Evolutionary conservation across 2,797 vertebrate genomes (phyloP), one percentile per base, ranked within the genome.

Genomic region (Coilia nasus): DNA sequence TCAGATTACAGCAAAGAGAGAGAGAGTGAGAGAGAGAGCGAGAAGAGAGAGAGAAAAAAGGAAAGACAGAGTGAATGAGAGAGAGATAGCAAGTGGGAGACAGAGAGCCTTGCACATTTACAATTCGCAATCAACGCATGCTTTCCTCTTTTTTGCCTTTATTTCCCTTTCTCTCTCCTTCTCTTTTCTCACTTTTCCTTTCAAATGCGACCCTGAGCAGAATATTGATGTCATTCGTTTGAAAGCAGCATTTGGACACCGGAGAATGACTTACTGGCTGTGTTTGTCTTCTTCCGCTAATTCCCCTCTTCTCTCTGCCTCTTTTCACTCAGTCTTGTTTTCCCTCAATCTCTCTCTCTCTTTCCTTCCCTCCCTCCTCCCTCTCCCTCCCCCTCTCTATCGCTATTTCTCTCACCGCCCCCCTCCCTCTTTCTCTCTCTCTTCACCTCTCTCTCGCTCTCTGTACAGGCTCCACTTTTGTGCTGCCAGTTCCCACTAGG

Each of bases 221-320:
- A 80, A 89, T 90, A 91, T 60, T 92, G 91, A 92, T 94, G 88
- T 87, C 88, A 87, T 88, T 85, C 88, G 90, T 91, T 90, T 88
- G 88, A 86, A 86, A 84, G 84, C 83, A 83, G 85, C 89, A 88
- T 88, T 92, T 87, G 88, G 87, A 89, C 78, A 85, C 31, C 17
- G 81, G 83, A 89, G 88, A 92, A 90, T 91, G 91, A 92, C 92
- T 92, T 92, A 89, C 88, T 92, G 87, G 86, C 90, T 87, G 84
- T 75, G 67, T 71, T 71, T 71, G 14, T 75, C 67, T 75, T 15
- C 67, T 75, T 31, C 11, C 28, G 14, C 67, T 75, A 31, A 15
- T 15, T 35, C 67, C 67, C 23, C 57, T 59, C 57, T 31, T 14
- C 2, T 41, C 67, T 19, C 28, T 54, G 50, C 50, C 50, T 54